Base-by-base conservation (phyloP, 2,113 vertebrate species). In the Muntiacus reevesi region DNA sequence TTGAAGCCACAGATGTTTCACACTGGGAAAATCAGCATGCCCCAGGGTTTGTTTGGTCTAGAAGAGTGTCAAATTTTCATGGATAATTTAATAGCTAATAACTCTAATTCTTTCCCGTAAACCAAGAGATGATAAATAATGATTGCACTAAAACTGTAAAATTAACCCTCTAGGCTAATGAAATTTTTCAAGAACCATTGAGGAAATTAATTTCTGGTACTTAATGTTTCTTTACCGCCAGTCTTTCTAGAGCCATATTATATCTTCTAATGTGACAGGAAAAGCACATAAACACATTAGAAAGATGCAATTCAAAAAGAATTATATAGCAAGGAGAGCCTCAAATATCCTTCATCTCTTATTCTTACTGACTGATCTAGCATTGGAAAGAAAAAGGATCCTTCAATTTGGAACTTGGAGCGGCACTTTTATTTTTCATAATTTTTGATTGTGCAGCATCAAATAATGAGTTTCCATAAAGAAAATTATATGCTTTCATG, bases 81-180 rank as follows among this genome's bases (percentile, higher is more conserved):
- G 99, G 99, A 99, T 99, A 99, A 99, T 99, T 99, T 99, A 99
- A 99, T 98, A 99, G 98, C 98, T 99, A 99, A 99, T 99, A 99
- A 99, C 98, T 98, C 98, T 99, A 99, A 99, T 99, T 99, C 98
- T 98, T 98, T 98, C 97, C 98, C 7, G 36, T 99, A 99, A 99
- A 99, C 98, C 98, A 98, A 99, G 98, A 98, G 96, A 99, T 99
- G 98, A 99, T 99, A 99, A 98, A 99, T 99, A 99, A 98, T 98
- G 98, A 99, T 99, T 98, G 98, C 97, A 98, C 94, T 98, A 98
- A 98, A 98, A 98, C 96, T 98, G 97, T 98, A 99, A 99, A 98
- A 99, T 99, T 99, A 99, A 99, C 98, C 98, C 99, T 99, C 92
- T 97, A 98, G 98, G 99, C 98, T 98, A 98, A 98, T 96, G 94